phyloP scores from a whole-genome alignment of 2,888 invertebrate species.

The Dioctria linearis region DNA sequence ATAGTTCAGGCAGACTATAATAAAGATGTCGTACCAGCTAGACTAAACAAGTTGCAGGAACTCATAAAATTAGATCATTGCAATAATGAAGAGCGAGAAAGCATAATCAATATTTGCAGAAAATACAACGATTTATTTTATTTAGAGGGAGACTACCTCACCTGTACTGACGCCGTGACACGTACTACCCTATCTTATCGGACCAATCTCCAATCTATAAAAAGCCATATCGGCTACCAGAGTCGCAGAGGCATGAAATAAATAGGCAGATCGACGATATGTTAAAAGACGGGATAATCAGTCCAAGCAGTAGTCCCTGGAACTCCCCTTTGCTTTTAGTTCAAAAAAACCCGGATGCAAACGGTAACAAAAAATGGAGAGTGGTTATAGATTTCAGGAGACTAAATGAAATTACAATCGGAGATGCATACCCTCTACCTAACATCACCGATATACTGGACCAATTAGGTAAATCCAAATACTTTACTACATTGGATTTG shows the following conservation, averaged over 20 bases:
- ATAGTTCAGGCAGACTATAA: no score
- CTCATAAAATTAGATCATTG: conserved; percentile 49
- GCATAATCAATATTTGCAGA: conserved; percentile 59
- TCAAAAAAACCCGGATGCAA: conserved; percentile 64
- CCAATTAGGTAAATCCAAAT: no score
- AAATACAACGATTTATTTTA: no score
- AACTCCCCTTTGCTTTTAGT: conserved; percentile 60
- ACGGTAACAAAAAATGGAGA: conserved; percentile 62
- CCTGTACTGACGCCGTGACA: no score
- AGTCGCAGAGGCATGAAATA: conserved; percentile 40
- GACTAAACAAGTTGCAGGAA: background rate
- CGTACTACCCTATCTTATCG: no score
- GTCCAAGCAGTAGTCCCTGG: conserved; percentile 60
- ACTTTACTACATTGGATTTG: no score
- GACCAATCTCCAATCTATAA: conserved; percentile 37
- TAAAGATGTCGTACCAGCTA: no score
- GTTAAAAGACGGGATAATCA: conserved; percentile 62
- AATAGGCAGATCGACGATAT: conserved; percentile 62
- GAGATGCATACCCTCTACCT: no score
- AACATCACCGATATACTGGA: background rate
- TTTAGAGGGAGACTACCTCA: no score
- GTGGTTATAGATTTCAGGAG: conserved; percentile 66
- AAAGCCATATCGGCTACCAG: conserved; percentile 52
- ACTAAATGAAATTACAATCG: conserved; percentile 63
- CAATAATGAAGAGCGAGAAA: conserved; percentile 62